Evolutionary conservation across 2,113 vertebrate species (phyloP), one percentile per base, ranked within the genome.

Genomic region (Mormoops blainvillei): DNA sequence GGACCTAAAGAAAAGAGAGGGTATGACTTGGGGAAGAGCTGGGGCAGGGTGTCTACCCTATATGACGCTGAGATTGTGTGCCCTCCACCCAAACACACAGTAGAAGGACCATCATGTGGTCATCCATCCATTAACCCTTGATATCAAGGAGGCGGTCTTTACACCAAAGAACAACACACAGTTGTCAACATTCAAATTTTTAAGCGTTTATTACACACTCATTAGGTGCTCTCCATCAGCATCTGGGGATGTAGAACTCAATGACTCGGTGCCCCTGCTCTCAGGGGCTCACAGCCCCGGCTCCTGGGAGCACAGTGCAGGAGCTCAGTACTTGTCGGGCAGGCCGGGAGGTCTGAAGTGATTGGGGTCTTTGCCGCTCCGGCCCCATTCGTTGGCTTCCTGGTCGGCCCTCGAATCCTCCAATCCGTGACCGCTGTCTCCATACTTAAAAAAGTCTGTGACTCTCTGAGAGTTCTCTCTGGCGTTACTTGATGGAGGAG

Each of bases 301-400:
- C 5, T 24, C 22, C 52, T 48, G 16, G 73, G 24, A 33, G 5
- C 48, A 36, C 28, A 38, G n/a, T 19, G 9, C 76, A 6, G 22
- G 20, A 48, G 36, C 36, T 87, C 86, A 88, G 81, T 71, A 91
- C 38, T 95, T 97, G 1, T 11, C 1, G 1, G 94, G 70, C 63
- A 97, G 83, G 43, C 52, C 68, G 0, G 0, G 0, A 45, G 94
- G 90, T 77, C 73, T 26, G 45, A 63, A 10, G 58, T 24, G 0
- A 68, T 95, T 96, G 90, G 97, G 94, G 84, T 98, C 80, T 12
- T 73, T 54, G 50, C 92, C 95, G 1, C 90, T 96, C 70, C 87
- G 43, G 80, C 76, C 97, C 84, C 87, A 94, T 52, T 13, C 0
- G 3, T 95, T 95, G 80, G 94, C 95, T 38, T 0, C 13, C 70